Percentiles rank a stretch among this genome's conserved stretches.
Evolutionary conservation across 37 sponge, comb jelly and placozoan genomes (phyloP).

Genomic region (Mnemiopsis leidyi): DNA sequence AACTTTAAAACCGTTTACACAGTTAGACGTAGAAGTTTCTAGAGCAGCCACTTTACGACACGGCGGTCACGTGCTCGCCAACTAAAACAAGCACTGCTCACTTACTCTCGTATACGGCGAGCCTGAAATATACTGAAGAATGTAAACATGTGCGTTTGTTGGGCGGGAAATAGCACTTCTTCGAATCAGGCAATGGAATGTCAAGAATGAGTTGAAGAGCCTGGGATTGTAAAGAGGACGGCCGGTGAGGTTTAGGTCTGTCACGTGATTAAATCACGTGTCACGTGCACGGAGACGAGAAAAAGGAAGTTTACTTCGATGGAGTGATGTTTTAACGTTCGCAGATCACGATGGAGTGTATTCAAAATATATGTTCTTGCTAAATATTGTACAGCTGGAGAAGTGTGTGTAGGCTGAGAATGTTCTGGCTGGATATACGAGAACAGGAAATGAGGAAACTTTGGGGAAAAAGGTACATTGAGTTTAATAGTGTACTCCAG

Average conservation of each 20-base stretch:
- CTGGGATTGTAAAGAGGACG: background rate
- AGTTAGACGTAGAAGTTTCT: background rate
- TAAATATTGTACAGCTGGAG: background rate
- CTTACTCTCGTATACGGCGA: background rate
- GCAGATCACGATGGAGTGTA: background rate
- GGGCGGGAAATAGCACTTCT: background rate
- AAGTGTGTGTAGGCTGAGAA: background rate
- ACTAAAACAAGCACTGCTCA: background rate
- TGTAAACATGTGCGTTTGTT: background rate
- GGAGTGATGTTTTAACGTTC: background rate
- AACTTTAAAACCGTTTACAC: too few relatives aligned
- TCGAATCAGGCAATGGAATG: background rate
- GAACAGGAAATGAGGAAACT: background rate
- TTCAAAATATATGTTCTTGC: background rate
- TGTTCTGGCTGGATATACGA: background rate
- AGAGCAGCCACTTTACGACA: too few relatives aligned
- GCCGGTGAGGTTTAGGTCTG: background rate
- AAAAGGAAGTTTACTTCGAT: background rate
- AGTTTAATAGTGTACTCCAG: background rate
- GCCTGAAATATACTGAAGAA: background rate
- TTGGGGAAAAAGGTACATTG: background rate
- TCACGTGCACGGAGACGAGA: background rate
- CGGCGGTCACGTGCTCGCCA: background rate
- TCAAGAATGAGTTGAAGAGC: background rate
- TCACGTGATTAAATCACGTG: background rate